phyloP scores from a whole-genome alignment of 2,113 vertebrate species.

The Ammodytes dubius region DNA sequence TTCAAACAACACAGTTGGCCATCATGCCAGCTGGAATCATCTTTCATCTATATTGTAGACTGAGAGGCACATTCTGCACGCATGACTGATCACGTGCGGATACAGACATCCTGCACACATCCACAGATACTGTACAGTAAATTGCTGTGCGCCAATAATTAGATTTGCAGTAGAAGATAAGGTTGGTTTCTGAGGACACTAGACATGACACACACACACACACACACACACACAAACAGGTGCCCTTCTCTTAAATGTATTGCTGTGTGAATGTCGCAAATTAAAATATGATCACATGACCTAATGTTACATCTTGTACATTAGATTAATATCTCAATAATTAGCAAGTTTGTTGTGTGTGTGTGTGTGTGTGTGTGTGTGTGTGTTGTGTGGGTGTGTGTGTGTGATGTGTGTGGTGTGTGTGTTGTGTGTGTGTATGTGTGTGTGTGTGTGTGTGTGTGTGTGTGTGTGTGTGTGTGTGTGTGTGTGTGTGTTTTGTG shows the following conservation, averaged over 20 bases:
- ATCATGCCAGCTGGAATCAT: background rate
- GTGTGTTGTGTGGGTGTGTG: too few relatives aligned
- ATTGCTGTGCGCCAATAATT: constrained; percentile 59
- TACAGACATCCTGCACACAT: constrained; percentile 16
- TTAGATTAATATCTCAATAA: constrained; percentile 21
- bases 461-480: background rate
- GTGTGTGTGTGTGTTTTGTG: background rate
- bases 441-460: too few relatives aligned
- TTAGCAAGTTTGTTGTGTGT: background rate
- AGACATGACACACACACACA: constrained; percentile 32
- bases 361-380: too few relatives aligned
- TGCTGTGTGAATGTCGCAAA: constrained; percentile 67
- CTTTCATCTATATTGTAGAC: background rate
- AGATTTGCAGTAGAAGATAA: constrained; percentile 54
- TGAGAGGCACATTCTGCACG: background rate
- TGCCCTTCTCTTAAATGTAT: constrained; percentile 46
- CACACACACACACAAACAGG: constrained; percentile 32
- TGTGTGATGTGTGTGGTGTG: background rate
- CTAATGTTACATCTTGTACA: constrained; percentile 32
- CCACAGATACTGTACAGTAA: constrained; percentile 34
- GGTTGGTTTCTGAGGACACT: constrained; percentile 30
- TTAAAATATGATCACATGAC: constrained; percentile 46
- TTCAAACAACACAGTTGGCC: background rate
- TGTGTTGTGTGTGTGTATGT: constrained; percentile 1
- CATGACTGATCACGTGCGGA: constrained; percentile 28